Evolutionary conservation across 2,113 vertebrate species (phyloP).

Genomic region (Tachysurus fulvidraco): DNA sequence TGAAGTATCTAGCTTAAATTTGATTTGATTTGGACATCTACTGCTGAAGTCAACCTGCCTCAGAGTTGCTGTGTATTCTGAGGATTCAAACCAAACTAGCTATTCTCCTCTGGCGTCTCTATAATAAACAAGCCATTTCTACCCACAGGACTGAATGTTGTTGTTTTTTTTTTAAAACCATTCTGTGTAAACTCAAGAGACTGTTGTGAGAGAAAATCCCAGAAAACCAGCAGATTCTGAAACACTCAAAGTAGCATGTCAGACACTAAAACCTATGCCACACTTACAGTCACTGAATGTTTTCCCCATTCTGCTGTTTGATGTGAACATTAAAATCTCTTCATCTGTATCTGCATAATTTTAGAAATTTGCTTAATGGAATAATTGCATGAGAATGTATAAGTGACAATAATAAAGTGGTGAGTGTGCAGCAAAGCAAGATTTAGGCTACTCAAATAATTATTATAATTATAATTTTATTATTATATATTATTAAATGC

Average conservation of each 20-base stretch:
- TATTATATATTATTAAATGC: background rate
- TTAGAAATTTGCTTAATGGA: background rate
- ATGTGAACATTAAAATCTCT: background rate
- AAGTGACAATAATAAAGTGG: background rate
- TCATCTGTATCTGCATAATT: background rate
- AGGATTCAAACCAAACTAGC: background rate
- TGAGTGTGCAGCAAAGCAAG: background rate
- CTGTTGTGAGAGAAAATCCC: background rate
- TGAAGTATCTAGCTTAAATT: background rate
- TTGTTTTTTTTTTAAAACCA: background rate
- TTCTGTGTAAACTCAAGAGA: background rate
- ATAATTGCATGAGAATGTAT: background rate
- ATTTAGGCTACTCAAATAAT: background rate
- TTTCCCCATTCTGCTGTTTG: background rate
- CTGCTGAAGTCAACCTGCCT: background rate
- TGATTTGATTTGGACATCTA: background rate
- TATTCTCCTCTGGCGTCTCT: background rate
- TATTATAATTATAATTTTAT: no score
- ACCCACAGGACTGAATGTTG: background rate
- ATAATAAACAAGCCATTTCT: background rate
- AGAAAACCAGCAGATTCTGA: background rate
- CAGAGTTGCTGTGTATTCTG: background rate
- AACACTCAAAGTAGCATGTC: background rate
- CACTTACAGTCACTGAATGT: background rate
- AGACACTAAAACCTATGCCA: background rate